These are phyloP conservation scores for Hemicentrotus pulcherrimus DNA, from an alignment of 35 echinoderm and acorn worm species.

Conservation along the genomic window DNA sequence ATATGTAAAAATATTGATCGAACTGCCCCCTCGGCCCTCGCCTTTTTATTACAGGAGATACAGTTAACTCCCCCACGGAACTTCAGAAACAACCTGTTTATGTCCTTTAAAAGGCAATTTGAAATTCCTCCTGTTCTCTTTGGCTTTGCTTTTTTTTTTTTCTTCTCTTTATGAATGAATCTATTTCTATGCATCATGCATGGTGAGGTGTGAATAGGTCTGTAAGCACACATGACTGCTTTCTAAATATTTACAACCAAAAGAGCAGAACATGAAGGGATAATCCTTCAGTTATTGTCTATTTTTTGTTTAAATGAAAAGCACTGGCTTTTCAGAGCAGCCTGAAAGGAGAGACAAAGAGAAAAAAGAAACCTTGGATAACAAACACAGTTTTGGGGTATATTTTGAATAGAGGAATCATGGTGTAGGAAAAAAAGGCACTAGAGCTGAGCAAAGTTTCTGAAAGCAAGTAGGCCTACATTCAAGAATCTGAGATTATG, in stretches of 20 bases:
- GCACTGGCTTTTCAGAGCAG: neutral
- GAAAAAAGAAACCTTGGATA: neutral
- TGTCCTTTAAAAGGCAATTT: neutral
- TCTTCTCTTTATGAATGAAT: neutral
- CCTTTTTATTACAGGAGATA: neutral
- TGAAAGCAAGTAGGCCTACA: too few species aligned
- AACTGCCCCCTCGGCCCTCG: neutral
- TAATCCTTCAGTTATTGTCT: conserved; percentile 10
- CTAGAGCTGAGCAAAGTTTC: too few species aligned
- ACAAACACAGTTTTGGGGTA: neutral
- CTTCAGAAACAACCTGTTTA: neutral
- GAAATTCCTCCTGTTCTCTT: neutral
- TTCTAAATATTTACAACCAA: conserved; percentile 6
- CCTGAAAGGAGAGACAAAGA: neutral
- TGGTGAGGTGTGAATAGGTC: neutral
- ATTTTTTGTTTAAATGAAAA: neutral
- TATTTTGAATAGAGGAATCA: too few species aligned
- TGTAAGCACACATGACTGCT: neutral
- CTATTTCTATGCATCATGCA: neutral
- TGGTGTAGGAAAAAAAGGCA: too few species aligned
- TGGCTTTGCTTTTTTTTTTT: neutral
- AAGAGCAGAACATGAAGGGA: neutral
- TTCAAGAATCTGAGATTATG: too few species aligned
- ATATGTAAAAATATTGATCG: neutral
- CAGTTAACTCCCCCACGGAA: neutral